These are phyloP conservation scores for Phenganax subtilis DNA, from an alignment of 92 coral and sea anemone genomes.

Conservation along the genomic window DNA sequence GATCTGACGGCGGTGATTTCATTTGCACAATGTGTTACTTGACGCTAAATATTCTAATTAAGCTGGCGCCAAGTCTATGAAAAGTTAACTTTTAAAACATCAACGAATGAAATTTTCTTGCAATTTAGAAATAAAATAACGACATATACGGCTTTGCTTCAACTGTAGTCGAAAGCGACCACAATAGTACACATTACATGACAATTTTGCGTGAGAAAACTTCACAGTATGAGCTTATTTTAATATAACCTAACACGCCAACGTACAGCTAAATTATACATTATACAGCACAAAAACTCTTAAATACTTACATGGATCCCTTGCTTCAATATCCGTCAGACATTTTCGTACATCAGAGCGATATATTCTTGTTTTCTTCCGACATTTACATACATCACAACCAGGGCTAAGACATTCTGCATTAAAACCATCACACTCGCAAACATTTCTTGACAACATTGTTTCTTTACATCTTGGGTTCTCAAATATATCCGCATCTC, in stretches of 20 bases:
- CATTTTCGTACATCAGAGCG: constrained; percentile 42
- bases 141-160: too few relatives aligned
- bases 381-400: constrained; percentile 27
- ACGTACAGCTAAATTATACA: too few relatives aligned
- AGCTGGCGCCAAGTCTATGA: too few relatives aligned
- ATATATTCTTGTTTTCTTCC: constrained; percentile 28
- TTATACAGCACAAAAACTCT: neutral
- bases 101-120: neutral
- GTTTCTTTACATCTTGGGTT: constrained; percentile 19
- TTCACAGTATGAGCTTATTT: too few relatives aligned
- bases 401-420: constrained; percentile 23
- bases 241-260: too few relatives aligned
- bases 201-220: too few relatives aligned
- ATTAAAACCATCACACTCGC: constrained; percentile 11
- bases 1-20: too few relatives aligned
- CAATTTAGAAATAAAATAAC: neutral
- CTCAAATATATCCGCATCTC: constrained; percentile 32
- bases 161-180: too few relatives aligned
- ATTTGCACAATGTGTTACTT: too few relatives aligned
- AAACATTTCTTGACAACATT: neutral
- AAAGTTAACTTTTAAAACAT: neutral
- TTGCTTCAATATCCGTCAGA: constrained; percentile 26
- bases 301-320: constrained; percentile 38
- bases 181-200: too few relatives aligned
- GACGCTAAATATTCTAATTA: too few relatives aligned